A percentile compares a stretch with the other conserved stretches of the same genome.
Evolutionary conservation across 2,113 vertebrate genomes (phyloP).

Genomic region (Myiozetetes cayanensis): DNA sequence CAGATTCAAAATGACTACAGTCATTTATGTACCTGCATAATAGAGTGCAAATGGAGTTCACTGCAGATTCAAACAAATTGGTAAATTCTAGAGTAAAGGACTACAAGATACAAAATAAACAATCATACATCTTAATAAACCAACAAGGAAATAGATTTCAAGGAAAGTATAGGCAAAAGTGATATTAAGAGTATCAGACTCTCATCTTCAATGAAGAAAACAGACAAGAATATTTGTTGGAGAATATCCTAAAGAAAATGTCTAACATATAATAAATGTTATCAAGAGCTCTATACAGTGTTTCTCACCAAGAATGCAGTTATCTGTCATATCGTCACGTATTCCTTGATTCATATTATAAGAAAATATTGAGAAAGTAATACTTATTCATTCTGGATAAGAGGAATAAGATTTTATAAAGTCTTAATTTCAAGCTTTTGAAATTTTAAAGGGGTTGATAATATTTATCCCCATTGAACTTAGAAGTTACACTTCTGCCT

Average conservation of each 20-base stretch:
- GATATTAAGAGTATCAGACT: not conserved
- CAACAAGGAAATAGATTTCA: not conserved
- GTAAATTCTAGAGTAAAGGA: not conserved
- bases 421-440: not conserved
- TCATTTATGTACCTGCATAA: slow-evolving; percentile 12
- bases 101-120: not conserved
- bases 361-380: not conserved
- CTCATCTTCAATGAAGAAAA: not conserved
- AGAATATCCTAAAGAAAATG: not conserved
- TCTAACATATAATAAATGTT: not conserved
- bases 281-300: not conserved
- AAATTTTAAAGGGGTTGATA: not conserved
- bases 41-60: slow-evolving; percentile 23
- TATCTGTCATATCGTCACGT: not conserved
- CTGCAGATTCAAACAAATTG: not conserved
- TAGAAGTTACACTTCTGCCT: not conserved
- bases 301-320: not conserved
- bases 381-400: not conserved
- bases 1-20: slow-evolving; percentile 12
- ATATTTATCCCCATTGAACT: not conserved
- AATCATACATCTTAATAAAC: not conserved
- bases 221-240: not conserved
- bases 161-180: not conserved
- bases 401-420: not conserved
- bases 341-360: not conserved